Evolutionary conservation across 2,888 invertebrate genomes (phyloP), one percentile per base, ranked within the genome.

Genomic region (Metalampra italica): DNA sequence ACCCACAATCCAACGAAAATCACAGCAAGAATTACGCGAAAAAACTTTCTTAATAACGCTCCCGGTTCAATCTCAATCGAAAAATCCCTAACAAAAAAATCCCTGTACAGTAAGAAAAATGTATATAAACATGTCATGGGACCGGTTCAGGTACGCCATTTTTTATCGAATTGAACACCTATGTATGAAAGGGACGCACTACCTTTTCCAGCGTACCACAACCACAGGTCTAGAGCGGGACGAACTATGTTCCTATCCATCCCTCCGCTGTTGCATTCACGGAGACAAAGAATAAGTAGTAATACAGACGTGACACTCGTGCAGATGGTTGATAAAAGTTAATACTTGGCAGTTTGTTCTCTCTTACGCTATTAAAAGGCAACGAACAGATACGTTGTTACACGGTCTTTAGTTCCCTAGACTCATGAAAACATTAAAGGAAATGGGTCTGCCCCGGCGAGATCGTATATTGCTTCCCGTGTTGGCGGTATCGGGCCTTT

Each of bases 251-350:
- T 72, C 61, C 54, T 66, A 71, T 68, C 66, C 51, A 71, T 68
- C 66, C 51, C 54, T 69, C 63, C 57, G 55, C 67, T 73, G 66
- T 68, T 82, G 85, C 86, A 85, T 85, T 82, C 83, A 79, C 68
- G 40, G 32, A n/a, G 81, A 82, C 88, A 87, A 87, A 86, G 87
- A 86, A 82, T 87, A 88, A 83, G 82, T 79, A 82, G 82, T 82
- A 84, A 86, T 87, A 85, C 80, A 87, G 86, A 88, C 87, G 87
- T 88, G 87, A 87, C 84, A 84, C 73, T 82, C 79, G 75, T 89
- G 82, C 85, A 88, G 84, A 88, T 87, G 84, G 78, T 83, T 83
- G 82, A 84, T 88, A 87, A 87, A 85, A 83, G 78, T 81, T 83
- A 83, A 85, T 84, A 83, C 82, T 80, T 78, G 74, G 71, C 78